phyloP scores from a whole-genome alignment of 2,113 vertebrate genomes.

The Puffinus mauretanicus region DNA sequence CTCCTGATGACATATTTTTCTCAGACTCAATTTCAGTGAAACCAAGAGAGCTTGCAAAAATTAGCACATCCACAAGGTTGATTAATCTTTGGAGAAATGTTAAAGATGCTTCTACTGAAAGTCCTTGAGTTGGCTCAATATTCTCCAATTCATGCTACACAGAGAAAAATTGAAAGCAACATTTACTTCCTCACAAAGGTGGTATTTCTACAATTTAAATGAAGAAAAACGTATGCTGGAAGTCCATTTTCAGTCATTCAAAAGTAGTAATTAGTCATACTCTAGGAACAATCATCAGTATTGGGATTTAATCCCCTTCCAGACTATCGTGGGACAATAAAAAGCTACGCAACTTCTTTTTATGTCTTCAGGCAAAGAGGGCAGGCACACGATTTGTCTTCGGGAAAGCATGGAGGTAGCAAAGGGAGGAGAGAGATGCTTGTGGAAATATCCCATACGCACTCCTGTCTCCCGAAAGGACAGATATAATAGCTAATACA shows the following conservation, averaged over 20 bases:
- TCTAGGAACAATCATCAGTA: not conserved
- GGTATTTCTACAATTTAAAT: not conserved
- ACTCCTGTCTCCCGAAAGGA: not conserved
- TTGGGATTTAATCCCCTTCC: not conserved
- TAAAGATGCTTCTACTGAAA: constrained; percentile 89
- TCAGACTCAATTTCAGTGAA: constrained; percentile 98
- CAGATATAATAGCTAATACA: not conserved
- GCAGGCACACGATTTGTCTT: not conserved
- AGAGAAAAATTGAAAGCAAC: constrained; percentile 16
- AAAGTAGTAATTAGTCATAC: not conserved
- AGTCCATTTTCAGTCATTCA: not conserved
- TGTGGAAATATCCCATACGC: not conserved
- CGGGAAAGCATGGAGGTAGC: not conserved
- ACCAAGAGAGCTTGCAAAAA: constrained; percentile 96
- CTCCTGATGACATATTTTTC: constrained; percentile 98
- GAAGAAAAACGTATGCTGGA: not conserved
- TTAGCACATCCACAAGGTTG: constrained; percentile 92
- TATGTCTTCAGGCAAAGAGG: not conserved
- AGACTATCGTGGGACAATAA: not conserved
- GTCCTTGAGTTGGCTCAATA: constrained; percentile 92
- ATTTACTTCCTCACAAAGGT: constrained; percentile 1
- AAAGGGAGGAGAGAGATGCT: not conserved
- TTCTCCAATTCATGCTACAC: constrained; percentile 91
- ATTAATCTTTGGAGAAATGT: constrained; percentile 93
- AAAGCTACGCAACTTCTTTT: not conserved